A percentile compares a stretch with the other conserved stretches of the same genome.
Evolutionary conservation across 2,888 invertebrate genomes (phyloP).

Genomic region (Oxyteleia sp.): DNA sequence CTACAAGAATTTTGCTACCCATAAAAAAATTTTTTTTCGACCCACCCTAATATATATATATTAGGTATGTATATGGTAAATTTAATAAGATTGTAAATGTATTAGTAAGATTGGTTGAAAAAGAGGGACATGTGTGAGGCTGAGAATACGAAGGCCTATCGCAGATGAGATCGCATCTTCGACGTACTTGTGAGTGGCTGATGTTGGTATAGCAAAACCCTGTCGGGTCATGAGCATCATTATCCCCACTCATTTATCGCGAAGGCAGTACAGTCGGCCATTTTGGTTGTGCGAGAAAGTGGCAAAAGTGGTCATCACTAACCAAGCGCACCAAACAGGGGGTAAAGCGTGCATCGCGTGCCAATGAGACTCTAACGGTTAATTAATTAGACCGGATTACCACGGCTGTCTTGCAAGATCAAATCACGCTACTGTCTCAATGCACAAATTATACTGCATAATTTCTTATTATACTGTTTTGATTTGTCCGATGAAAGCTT

Average conservation of each 20-base stretch:
- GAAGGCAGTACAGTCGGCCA: slow-evolving; percentile 85
- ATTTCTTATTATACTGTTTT: slow-evolving; percentile 59
- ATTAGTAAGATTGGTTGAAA: slow-evolving; percentile 43
- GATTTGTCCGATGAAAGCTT: slow-evolving; percentile 38
- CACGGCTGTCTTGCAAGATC: slow-evolving; percentile 73
- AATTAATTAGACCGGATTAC: slow-evolving; percentile 85
- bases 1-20: too few relatives aligned
- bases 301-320: slow-evolving; percentile 75
- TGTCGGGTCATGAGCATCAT: slow-evolving; percentile 87
- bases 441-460: slow-evolving; percentile 62
- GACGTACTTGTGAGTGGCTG: slow-evolving; percentile 74
- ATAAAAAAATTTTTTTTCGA: too few relatives aligned
- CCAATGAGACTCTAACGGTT: slow-evolving; percentile 84
- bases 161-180: slow-evolving; percentile 84
- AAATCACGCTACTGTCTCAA: slow-evolving; percentile 73
- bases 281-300: slow-evolving; percentile 83
- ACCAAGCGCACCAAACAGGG: slow-evolving; percentile 75
- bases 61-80: slow-evolving; percentile 12
- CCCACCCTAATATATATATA: too few relatives aligned
- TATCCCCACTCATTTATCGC: slow-evolving; percentile 83
- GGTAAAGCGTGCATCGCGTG: slow-evolving; percentile 82
- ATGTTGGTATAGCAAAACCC: slow-evolving; percentile 87
- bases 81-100: slow-evolving; percentile 45
- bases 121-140: slow-evolving; percentile 55
- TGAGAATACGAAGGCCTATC: slow-evolving; percentile 79